Evolutionary conservation across 2,888 invertebrate genomes (phyloP).

Genomic region (Actias luna): DNA sequence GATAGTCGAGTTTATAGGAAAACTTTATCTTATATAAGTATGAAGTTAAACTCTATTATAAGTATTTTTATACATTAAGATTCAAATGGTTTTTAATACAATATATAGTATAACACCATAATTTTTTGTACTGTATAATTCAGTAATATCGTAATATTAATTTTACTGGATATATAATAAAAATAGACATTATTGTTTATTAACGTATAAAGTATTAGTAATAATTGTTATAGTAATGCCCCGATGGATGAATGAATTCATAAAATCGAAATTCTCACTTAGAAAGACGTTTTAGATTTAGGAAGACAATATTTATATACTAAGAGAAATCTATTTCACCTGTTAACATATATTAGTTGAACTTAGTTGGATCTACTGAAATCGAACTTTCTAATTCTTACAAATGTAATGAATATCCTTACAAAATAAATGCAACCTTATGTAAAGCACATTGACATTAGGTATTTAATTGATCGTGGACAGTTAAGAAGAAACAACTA

Average conservation of each 20-base stretch:
- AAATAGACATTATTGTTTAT: too few species aligned
- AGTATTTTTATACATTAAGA: slow-evolving; percentile 41
- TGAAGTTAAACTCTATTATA: slow-evolving; percentile 40
- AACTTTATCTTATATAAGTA: slow-evolving; percentile 67
- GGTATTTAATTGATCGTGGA: not conserved
- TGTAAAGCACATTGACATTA: not conserved
- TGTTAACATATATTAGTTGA: too few species aligned
- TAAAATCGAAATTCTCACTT: not conserved
- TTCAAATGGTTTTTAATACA: slow-evolving; percentile 38
- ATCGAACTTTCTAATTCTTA: not conserved
- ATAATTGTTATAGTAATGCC: not conserved
- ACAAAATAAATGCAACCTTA: too few species aligned
- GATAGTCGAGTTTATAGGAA: slow-evolving; percentile 67
- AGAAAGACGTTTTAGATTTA: not conserved
- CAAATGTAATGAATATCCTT: not conserved
- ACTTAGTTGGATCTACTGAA: not conserved
- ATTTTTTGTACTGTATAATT: not conserved
- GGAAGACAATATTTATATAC: not conserved
- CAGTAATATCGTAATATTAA: not conserved
- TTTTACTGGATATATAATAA: not conserved
- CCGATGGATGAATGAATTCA: too few species aligned
- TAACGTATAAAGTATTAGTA: too few species aligned
- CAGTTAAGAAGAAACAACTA: not conserved
- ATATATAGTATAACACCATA: not conserved
- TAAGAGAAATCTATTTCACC: not conserved